Evolutionary conservation across 2,888 invertebrate genomes (phyloP).

Genomic region (Drosophila lutescens): DNA sequence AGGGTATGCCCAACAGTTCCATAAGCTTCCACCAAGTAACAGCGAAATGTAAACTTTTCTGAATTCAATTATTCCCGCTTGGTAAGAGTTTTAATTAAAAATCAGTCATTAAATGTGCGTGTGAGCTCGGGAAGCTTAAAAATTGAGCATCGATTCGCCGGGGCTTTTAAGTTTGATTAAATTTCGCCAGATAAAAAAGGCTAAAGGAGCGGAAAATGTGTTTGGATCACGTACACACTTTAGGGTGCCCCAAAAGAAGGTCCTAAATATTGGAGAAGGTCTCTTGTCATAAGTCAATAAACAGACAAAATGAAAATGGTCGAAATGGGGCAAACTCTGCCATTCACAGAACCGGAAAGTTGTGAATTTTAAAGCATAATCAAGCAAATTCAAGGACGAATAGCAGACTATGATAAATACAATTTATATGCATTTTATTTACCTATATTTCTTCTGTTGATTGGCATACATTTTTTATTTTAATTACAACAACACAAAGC

Average conservation of each 20-base stretch:
- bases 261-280: not conserved
- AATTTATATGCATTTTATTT: not conserved
- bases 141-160: slow-evolving; percentile 7
- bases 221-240: slow-evolving; percentile 32
- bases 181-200: slow-evolving; percentile 9
- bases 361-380: slow-evolving; percentile 4
- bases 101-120: slow-evolving; percentile 3
- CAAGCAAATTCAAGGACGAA: not conserved
- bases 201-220: slow-evolving; percentile 16
- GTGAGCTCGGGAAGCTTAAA: slow-evolving; percentile 1
- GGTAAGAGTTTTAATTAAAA: slow-evolving; percentile 36
- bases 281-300: slow-evolving; percentile 44
- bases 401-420: not conserved
- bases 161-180: slow-evolving; percentile 44
- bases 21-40: not conserved
- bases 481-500: slow-evolving; percentile 35
- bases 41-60: slow-evolving; percentile 10
- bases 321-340: not conserved
- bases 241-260: slow-evolving; percentile 6
- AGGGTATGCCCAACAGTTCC: not conserved
- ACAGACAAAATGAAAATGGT: slow-evolving; percentile 4
- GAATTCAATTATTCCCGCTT: slow-evolving; percentile 7
- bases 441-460: not conserved
- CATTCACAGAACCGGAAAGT: slow-evolving; percentile 1
- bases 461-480: slow-evolving; percentile 16